Conservation (phyloP, 2,888 invertebrate genomes). For the Patella ulyssiponensis region DNA sequence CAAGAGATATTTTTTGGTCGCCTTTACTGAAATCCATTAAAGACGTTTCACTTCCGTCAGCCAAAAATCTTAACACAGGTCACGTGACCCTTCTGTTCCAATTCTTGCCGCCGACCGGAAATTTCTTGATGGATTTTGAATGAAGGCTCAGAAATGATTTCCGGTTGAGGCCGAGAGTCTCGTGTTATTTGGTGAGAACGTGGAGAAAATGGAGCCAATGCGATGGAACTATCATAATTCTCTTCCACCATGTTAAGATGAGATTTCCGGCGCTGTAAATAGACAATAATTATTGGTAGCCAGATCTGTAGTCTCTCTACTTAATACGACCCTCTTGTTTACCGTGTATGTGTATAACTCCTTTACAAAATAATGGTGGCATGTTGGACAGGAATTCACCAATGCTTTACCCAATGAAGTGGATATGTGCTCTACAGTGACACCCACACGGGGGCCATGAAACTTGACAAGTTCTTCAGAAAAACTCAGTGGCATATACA, state of each 20-base stretch:
- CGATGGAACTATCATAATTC: background rate
- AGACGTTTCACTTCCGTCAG: background rate
- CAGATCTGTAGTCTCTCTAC: too few species aligned
- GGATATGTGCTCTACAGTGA: too few species aligned
- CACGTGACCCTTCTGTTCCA: conserved; percentile 12
- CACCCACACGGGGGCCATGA: too few species aligned
- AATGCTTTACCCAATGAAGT: too few species aligned
- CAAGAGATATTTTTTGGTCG: conserved; percentile 2
- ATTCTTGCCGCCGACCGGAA: conserved; percentile 5
- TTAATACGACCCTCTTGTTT: too few species aligned
- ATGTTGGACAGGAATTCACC: too few species aligned
- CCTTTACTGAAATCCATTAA: conserved; percentile 7
- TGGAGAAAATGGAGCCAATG: background rate
- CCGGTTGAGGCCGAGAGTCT: conserved; percentile 5
- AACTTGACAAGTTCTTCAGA: too few species aligned
- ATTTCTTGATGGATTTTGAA: conserved; percentile 9
- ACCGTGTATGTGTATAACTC: too few species aligned
- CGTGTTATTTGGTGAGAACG: conserved; percentile 3
- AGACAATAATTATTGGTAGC: background rate
- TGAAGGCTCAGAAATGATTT: conserved; percentile 9
- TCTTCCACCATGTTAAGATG: background rate
- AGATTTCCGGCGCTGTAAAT: background rate
- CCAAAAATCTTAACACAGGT: conserved; percentile 11
- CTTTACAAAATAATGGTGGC: too few species aligned
- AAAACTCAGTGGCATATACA: too few species aligned